A percentile compares a stretch with the other conserved stretches of the same genome.
phyloP scores from a whole-genome alignment of 30 jellyfish, hydroid and myxozoan species.

The Aurelia coerulea region DNA sequence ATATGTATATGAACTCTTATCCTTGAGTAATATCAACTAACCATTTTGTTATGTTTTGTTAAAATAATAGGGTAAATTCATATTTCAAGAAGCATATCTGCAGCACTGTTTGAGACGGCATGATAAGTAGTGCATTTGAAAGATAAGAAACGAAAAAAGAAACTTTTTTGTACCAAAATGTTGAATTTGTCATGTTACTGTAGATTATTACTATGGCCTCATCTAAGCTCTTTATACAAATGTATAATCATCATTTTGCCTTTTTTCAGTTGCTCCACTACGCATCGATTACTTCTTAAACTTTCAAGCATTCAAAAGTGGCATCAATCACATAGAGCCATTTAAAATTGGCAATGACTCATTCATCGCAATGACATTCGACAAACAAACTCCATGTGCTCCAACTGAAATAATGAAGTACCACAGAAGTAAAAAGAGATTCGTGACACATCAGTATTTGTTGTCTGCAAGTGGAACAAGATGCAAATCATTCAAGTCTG shows the following conservation, averaged over 20 bases:
- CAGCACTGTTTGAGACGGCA: no score
- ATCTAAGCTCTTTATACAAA: not conserved
- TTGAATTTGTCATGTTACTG: no score
- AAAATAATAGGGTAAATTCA: no score
- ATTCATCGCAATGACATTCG: conserved; percentile 44
- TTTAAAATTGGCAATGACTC: conserved; percentile 40
- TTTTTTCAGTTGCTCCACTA: conserved; percentile 37
- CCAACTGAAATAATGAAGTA: conserved; percentile 27
- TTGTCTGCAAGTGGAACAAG: conserved; percentile 47
- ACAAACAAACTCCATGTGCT: not conserved
- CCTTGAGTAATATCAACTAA: no score
- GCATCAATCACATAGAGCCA: conserved; percentile 39
- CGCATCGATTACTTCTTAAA: conserved; percentile 39
- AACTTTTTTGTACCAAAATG: no score
- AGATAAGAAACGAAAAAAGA: no score
- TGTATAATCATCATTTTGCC: not conserved
- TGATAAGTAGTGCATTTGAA: no score
- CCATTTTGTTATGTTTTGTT: no score
- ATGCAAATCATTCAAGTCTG: conserved; percentile 37
- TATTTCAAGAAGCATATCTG: no score
- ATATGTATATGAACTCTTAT: no score
- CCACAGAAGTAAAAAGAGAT: not conserved
- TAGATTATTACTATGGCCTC: not conserved
- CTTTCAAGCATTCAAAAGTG: conserved; percentile 37
- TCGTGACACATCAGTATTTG: conserved; percentile 33